Percentiles rank a stretch among this genome's conserved stretches.
phyloP scores from a whole-genome alignment of 2,888 invertebrate genomes.

The Folsomia manolachei region DNA sequence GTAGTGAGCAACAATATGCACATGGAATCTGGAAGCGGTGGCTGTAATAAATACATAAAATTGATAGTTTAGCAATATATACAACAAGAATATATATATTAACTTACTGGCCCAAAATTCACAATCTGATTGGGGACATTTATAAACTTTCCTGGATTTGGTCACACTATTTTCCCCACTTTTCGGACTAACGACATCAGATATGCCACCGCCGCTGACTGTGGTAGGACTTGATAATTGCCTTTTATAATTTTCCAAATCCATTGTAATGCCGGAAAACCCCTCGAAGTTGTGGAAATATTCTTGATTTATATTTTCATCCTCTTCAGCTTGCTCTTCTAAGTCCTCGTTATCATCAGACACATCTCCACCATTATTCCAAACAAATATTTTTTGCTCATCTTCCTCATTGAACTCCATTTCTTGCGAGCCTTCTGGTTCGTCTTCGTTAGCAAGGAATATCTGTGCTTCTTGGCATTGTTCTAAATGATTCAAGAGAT shows the following conservation, averaged over 20 bases:
- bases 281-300: not conserved
- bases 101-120: constrained; percentile 83
- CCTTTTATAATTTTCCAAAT: not conserved
- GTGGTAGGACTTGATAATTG: constrained; percentile 28
- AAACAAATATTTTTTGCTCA: constrained; percentile 35
- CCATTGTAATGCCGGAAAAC: not conserved
- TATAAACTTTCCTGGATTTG: constrained; percentile 63
- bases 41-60: too few relatives aligned
- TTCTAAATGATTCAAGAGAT: constrained; percentile 71
- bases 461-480: constrained; percentile 63
- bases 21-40: constrained; percentile 87
- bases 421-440: constrained; percentile 21
- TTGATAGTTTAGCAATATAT: too few relatives aligned
- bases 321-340: constrained; percentile 23
- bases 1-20: constrained; percentile 87
- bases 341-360: constrained; percentile 24
- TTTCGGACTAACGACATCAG: constrained; percentile 55
- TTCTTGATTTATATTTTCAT: constrained; percentile 16
- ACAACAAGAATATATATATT: too few relatives aligned
- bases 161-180: constrained; percentile 17
- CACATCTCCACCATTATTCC: constrained; percentile 18
- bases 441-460: constrained; percentile 11
- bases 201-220: constrained; percentile 52
- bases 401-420: constrained; percentile 20
- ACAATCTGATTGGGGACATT: constrained; percentile 76